Evolutionary conservation across 2,888 invertebrate genomes (phyloP).

Genomic region (Hydrotaea diabolus): DNA sequence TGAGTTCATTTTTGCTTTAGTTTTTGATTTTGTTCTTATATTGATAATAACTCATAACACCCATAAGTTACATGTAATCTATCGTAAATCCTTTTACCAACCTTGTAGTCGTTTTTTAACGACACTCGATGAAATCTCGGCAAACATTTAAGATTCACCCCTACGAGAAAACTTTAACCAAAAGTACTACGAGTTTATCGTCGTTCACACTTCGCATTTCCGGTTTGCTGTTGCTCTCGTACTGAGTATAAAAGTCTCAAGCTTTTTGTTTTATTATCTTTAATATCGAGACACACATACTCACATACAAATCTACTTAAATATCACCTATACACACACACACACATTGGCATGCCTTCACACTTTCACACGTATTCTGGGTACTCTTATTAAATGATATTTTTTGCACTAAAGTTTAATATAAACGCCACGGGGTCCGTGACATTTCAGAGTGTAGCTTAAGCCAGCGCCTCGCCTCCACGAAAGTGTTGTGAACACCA

Average conservation of each 20-base stretch:
- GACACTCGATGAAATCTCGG: not conserved
- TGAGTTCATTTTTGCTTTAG: too few species aligned
- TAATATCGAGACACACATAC: not conserved
- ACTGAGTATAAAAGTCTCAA: not conserved
- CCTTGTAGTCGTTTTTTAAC: not conserved
- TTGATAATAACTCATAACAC: too few species aligned
- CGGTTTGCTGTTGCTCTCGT: conserved; percentile 11
- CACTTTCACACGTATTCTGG: not conserved
- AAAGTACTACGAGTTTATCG: not conserved
- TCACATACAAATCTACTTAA: not conserved
- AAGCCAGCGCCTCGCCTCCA: not conserved
- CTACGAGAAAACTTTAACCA: not conserved
- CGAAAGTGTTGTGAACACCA: not conserved
- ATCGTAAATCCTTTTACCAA: too few species aligned
- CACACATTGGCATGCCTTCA: not conserved
- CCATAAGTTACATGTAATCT: too few species aligned
- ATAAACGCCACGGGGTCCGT: conserved; percentile 57
- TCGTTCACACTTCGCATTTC: conserved; percentile 13
- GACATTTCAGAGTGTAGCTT: conserved; percentile 37
- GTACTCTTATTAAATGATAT: conserved; percentile 22
- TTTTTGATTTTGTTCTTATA: too few species aligned
- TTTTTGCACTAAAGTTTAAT: conserved; percentile 57
- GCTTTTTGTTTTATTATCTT: conserved; percentile 40
- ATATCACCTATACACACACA: conserved; percentile 10
- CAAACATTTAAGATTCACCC: not conserved